phyloP scores from a whole-genome alignment of 2,888 invertebrate species.

The Cynaeus angustus region DNA sequence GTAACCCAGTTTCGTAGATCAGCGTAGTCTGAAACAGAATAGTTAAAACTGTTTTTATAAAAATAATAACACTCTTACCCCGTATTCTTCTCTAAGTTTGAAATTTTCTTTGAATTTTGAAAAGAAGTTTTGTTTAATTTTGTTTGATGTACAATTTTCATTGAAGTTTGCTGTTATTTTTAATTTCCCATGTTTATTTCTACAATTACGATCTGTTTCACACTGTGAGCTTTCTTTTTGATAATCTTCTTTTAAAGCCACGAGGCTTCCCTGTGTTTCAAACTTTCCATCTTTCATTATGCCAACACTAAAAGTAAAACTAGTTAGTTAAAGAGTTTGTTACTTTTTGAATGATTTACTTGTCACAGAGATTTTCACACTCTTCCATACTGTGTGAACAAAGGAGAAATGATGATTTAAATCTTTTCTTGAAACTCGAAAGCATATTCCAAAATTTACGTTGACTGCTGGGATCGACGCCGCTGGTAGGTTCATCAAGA shows the following conservation, averaged over 20 bases:
- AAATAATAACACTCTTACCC: too few relatives aligned
- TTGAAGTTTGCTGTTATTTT: too few relatives aligned
- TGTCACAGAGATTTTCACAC: slow-evolving; percentile 84
- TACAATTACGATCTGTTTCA: too few relatives aligned
- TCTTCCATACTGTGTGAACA: slow-evolving; percentile 93
- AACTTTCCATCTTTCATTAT: slow-evolving; percentile 89
- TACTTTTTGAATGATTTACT: slow-evolving; percentile 58
- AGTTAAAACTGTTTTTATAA: too few relatives aligned
- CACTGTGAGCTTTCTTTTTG: background rate
- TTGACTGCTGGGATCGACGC: slow-evolving; percentile 79
- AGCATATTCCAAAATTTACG: slow-evolving; percentile 69
- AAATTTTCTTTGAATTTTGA: too few relatives aligned
- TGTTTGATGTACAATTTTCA: background rate
- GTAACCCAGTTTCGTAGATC: too few relatives aligned
- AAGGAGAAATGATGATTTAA: slow-evolving; percentile 75
- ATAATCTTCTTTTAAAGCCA: slow-evolving; percentile 78
- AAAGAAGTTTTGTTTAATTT: too few relatives aligned
- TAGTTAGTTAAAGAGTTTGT: too few relatives aligned
- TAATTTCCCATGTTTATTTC: background rate
- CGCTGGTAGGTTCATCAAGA: slow-evolving; percentile 85
- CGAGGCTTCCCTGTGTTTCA: slow-evolving; percentile 83
- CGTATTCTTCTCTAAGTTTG: too few relatives aligned
- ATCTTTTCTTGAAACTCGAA: slow-evolving; percentile 55
- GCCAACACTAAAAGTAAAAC: slow-evolving; percentile 74
- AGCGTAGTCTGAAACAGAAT: too few relatives aligned